Evolutionary conservation across 2,113 vertebrate genomes (phyloP).

Genomic region (Lophura nycthemera): DNA sequence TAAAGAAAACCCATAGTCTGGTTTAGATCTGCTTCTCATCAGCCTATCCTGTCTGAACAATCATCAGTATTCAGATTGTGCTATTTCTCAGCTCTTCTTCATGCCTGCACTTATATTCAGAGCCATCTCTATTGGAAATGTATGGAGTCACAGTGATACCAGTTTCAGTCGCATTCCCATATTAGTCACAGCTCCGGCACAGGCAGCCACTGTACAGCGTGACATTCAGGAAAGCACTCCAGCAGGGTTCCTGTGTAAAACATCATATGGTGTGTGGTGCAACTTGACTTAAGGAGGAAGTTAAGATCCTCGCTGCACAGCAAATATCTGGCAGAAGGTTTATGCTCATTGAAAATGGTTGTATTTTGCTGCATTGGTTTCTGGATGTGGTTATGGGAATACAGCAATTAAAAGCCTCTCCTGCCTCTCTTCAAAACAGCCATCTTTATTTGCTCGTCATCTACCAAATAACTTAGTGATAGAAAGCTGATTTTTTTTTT

Average conservation of each 20-base stretch:
- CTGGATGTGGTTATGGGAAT: conserved; percentile 41
- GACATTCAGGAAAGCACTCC: conserved; percentile 68
- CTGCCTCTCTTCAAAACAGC: not conserved
- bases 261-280: conserved; percentile 26
- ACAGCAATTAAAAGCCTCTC: conserved; percentile 30
- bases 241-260: conserved; percentile 54
- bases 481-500: not conserved
- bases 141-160: conserved; percentile 80
- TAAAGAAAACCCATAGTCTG: conserved; percentile 47
- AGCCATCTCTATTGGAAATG: conserved; percentile 63
- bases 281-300: conserved; percentile 46
- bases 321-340: conserved; percentile 53
- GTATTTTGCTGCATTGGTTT: conserved; percentile 41
- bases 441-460: conserved; percentile 47
- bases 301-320: conserved; percentile 37
- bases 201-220: not conserved
- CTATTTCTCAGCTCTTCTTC: conserved; percentile 72
- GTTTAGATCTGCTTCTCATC: conserved; percentile 55
- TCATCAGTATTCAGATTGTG: conserved; percentile 74
- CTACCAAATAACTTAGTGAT: conserved; percentile 35
- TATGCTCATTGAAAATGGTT: conserved; percentile 58
- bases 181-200: conserved; percentile 36
- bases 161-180: conserved; percentile 62
- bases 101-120: conserved; percentile 60
- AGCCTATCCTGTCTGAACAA: conserved; percentile 71